A percentile compares a stretch with the other conserved stretches of the same genome.
Evolutionary conservation across 2,797 vertebrate species (phyloP).

Genomic region (Neomorphus geoffroyi): DNA sequence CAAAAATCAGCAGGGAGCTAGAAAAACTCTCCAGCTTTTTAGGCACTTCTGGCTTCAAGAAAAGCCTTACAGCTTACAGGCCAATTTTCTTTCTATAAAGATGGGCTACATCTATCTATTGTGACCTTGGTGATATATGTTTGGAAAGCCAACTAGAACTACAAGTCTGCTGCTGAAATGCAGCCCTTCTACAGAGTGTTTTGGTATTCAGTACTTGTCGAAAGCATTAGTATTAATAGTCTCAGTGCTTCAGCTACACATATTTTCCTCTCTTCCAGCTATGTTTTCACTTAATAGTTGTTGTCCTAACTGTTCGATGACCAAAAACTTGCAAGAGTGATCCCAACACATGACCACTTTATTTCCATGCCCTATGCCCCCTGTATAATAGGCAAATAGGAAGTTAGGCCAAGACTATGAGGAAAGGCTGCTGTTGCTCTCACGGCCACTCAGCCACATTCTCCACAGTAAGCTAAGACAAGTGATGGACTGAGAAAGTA

Average conservation of each 20-base stretch:
- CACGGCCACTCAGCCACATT: neutral
- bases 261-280: neutral
- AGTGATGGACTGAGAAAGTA: neutral
- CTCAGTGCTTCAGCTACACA: neutral
- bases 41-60: neutral
- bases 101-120: neutral
- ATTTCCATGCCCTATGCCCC: neutral
- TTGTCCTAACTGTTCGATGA: neutral
- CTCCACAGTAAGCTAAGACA: neutral
- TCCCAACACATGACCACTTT: rapidly evolving
- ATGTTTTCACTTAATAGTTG: neutral
- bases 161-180: neutral
- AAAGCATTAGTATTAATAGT: neutral
- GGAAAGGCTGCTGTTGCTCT: neutral
- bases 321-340: neutral
- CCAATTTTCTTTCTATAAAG: neutral
- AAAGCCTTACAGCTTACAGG: neutral
- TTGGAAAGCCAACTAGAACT: neutral
- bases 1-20: neutral
- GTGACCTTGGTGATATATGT: neutral
- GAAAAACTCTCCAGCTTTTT: neutral
- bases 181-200: neutral
- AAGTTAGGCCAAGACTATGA: neutral
- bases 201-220: neutral
- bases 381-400: neutral